These are phyloP conservation scores for Peromyscus eremicus DNA, from an alignment of 2,797 vertebrate genomes.

Conservation along the genomic window DNA sequence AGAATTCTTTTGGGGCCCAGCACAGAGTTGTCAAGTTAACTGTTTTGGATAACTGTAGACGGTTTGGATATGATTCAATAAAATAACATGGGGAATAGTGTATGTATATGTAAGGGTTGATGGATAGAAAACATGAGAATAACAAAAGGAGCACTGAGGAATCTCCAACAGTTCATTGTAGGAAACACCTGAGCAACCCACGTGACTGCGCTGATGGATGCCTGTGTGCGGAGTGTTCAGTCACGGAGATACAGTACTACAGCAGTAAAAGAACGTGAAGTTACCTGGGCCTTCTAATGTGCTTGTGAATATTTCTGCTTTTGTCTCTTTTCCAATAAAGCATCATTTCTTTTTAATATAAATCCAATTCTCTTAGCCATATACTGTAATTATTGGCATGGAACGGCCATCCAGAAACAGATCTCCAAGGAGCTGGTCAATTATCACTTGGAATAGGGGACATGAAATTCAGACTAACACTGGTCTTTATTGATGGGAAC, in stretches of 20 bases:
- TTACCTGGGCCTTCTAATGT: neutral
- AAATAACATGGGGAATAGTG: neutral
- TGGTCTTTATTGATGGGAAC: neutral
- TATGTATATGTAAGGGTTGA: neutral
- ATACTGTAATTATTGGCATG: neutral
- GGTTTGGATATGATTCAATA: neutral
- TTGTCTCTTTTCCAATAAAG: neutral
- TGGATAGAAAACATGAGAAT: neutral
- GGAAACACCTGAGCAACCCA: slow-evolving; percentile 21
- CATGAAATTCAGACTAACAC: neutral
- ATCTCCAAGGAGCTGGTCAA: neutral
- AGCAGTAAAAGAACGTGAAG: neutral
- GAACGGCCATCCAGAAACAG: neutral
- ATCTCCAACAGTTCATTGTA: neutral
- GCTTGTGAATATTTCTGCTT: neutral
- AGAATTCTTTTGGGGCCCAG: neutral
- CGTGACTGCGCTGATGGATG: neutral
- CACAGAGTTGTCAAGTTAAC: neutral
- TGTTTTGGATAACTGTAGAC: neutral
- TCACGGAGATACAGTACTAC: neutral
- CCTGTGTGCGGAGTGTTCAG: neutral
- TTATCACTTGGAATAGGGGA: neutral
- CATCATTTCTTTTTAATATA: slow-evolving; percentile 30
- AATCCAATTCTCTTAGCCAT: neutral
- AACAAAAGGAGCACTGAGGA: neutral